Evolutionary conservation across 2,888 invertebrate species (phyloP).

Genomic region (Linhomoeus sp.): DNA sequence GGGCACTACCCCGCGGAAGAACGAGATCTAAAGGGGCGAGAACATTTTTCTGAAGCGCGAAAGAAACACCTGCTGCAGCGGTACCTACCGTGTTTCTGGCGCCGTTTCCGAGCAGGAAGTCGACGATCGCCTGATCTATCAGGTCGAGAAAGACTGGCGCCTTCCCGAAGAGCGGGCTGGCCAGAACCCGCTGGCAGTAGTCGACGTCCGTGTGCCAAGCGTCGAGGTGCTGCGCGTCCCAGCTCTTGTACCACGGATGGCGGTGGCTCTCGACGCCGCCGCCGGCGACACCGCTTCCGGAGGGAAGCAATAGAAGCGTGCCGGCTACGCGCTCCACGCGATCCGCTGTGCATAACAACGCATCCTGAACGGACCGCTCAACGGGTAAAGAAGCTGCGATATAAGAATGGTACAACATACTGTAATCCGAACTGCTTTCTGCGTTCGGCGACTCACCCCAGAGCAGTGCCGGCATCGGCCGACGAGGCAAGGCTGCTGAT

Average conservation of each 20-base stretch:
- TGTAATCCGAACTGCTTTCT: too few species aligned
- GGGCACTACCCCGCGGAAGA: conserved; percentile 18
- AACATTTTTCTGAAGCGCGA: too few species aligned
- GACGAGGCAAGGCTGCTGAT: too few species aligned
- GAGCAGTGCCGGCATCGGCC: too few species aligned
- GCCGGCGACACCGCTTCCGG: conserved; percentile 7
- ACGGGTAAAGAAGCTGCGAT: too few species aligned
- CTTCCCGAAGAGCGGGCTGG: background rate
- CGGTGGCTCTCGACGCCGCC: conserved; percentile 45
- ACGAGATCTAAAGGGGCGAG: too few species aligned
- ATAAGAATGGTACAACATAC: too few species aligned
- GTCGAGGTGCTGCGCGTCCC: conserved; percentile 49
- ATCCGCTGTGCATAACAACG: too few species aligned
- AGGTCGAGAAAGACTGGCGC: conserved; percentile 47
- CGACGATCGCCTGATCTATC: conserved; percentile 67
- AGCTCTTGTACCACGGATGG: conserved; percentile 77
- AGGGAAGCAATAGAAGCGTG: conserved; percentile 46
- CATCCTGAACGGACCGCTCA: too few species aligned
- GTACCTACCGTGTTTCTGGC: conserved; percentile 68
- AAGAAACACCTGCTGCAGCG: too few species aligned
- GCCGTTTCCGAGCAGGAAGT: conserved; percentile 81
- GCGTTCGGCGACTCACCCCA: too few species aligned
- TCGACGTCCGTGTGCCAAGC: conserved; percentile 57
- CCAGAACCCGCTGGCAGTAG: conserved; percentile 43
- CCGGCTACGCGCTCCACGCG: too few species aligned